These are phyloP conservation scores for Caloenas nicobarica DNA, from an alignment of 2,113 vertebrate species.

Conservation along the genomic window DNA sequence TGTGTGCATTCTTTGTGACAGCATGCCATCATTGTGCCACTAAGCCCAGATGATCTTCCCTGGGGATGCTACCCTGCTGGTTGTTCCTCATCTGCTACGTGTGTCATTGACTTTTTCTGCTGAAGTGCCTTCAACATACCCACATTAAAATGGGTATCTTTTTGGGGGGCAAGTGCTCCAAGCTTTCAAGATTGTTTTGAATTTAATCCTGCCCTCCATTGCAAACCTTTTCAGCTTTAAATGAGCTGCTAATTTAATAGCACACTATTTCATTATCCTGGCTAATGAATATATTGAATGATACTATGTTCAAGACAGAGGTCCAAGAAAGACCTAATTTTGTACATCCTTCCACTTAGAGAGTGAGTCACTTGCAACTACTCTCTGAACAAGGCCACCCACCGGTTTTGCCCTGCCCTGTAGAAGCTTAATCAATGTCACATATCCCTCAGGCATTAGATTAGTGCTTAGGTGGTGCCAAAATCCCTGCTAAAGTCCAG, in stretches of 20 bases:
- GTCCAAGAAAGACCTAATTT: not conserved
- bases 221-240: not conserved
- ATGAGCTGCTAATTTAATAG: not conserved
- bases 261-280: not conserved
- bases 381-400: not conserved
- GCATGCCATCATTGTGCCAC: not conserved
- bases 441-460: not conserved
- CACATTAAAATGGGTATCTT: not conserved
- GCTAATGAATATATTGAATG: not conserved
- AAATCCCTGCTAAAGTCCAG: not conserved
- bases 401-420: not conserved
- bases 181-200: not conserved
- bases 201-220: not conserved
- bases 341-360: not conserved
- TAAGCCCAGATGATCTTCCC: not conserved
- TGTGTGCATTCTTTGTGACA: accelerated
- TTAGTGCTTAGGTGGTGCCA: not conserved
- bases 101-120: not conserved
- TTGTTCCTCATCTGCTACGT: not conserved
- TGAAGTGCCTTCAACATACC: not conserved
- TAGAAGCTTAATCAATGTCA: not conserved
- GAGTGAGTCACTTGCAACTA: not conserved
- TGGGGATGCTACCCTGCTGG: not conserved
- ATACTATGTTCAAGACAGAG: not conserved
- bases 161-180: not conserved